Evolutionary conservation across 2,888 invertebrate genomes (phyloP).

Genomic region (Cantharis nigra): DNA sequence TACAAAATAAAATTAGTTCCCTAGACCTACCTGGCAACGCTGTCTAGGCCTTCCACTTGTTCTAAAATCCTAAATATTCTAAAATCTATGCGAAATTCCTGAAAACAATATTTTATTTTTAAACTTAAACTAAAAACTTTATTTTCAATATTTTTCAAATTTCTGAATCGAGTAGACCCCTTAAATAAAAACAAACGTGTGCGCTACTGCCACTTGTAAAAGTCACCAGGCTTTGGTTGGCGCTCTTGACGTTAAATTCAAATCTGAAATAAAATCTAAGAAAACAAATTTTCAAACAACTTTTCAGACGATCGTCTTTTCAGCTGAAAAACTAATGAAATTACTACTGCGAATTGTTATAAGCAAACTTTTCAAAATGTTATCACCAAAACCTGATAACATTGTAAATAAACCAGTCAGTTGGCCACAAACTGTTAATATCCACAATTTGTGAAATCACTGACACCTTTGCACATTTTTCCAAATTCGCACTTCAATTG

Average conservation of each 20-base stretch:
- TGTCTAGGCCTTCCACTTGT: too few species aligned
- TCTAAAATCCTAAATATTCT: too few species aligned
- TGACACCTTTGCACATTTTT: neutral
- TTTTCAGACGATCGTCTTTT: too few species aligned
- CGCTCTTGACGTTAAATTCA: neutral
- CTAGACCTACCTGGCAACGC: too few species aligned
- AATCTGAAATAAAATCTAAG: neutral
- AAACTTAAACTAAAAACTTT: too few species aligned
- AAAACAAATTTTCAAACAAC: neutral
- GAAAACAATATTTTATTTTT: too few species aligned
- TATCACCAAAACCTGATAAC: neutral
- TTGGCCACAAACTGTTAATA: neutral
- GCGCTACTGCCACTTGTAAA: neutral
- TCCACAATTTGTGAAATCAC: too few species aligned
- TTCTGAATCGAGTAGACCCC: too few species aligned
- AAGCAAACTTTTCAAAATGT: neutral
- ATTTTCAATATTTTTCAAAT: too few species aligned
- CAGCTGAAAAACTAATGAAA: neutral
- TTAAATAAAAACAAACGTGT: too few species aligned
- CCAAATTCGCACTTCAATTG: neutral
- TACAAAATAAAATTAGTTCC: too few species aligned
- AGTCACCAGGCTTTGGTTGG: neutral
- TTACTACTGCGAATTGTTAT: neutral
- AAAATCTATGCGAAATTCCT: too few species aligned
- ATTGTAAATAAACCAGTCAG: neutral